Conservation (phyloP, 2,888 invertebrate genomes). For the Coremacera marginata region DNA sequence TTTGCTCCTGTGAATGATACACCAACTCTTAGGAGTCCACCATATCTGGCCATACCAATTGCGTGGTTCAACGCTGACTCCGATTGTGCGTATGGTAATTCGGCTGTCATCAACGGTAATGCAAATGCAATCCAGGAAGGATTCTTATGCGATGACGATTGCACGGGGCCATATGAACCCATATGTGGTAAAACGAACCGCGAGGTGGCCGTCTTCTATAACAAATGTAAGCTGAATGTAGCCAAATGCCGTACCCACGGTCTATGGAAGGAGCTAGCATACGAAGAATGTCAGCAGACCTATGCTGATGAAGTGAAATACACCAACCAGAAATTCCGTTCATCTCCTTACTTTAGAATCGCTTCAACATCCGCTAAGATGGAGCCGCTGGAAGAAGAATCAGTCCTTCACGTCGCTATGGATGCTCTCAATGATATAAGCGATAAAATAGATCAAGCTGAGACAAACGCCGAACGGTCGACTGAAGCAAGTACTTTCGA, state of each 20-base stretch:
- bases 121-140: slow-evolving; percentile 56
- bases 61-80: slow-evolving; percentile 58
- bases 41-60: slow-evolving; percentile 61
- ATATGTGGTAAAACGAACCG: slow-evolving; percentile 58
- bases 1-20: slow-evolving; percentile 49
- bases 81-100: slow-evolving; percentile 52
- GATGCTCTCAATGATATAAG: slow-evolving; percentile 41
- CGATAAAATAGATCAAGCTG: slow-evolving; percentile 40
- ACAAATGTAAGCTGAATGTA: slow-evolving; percentile 61
- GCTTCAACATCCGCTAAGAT: slow-evolving; percentile 32
- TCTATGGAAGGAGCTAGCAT: slow-evolving; percentile 57
- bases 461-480: slow-evolving; percentile 7
- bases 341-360: slow-evolving; percentile 57
- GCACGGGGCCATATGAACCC: slow-evolving; percentile 57
- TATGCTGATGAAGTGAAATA: slow-evolving; percentile 59
- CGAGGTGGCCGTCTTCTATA: slow-evolving; percentile 63
- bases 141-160: slow-evolving; percentile 62
- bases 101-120: slow-evolving; percentile 55
- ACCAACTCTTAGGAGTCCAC: slow-evolving; percentile 53
- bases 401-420: slow-evolving; percentile 41
- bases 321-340: slow-evolving; percentile 59
- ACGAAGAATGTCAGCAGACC: slow-evolving; percentile 54
- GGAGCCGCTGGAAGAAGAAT: neutral
- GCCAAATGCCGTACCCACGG: slow-evolving; percentile 64
- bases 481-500: slow-evolving; percentile 23